These are phyloP conservation scores for Crematogaster levior DNA, from an alignment of 2,888 invertebrate species.

Conservation along the genomic window DNA sequence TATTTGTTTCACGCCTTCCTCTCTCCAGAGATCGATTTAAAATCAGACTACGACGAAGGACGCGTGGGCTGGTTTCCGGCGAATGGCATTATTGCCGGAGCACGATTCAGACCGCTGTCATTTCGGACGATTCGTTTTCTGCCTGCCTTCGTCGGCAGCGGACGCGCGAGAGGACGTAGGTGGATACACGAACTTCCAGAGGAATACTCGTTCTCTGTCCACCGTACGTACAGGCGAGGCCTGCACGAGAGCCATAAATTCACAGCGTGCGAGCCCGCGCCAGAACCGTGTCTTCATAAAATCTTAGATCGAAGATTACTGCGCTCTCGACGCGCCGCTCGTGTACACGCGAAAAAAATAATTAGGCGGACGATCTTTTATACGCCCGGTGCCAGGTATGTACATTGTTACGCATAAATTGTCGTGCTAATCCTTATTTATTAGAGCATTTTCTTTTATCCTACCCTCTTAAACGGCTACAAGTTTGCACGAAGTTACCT, in stretches of 20 bases:
- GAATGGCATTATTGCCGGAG: constrained; percentile 63
- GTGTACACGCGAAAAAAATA: constrained; percentile 68
- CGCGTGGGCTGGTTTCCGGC: constrained; percentile 64
- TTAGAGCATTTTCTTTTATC: constrained; percentile 6
- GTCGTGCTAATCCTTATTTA: constrained; percentile 35
- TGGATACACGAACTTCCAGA: constrained; percentile 75
- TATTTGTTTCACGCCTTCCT: constrained; percentile 5
- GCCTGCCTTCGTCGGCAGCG: constrained; percentile 54
- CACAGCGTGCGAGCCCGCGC: constrained; percentile 76
- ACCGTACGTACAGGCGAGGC: constrained; percentile 61
- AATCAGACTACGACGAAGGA: constrained; percentile 25
- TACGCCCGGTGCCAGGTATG: neutral
- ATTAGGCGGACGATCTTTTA: constrained; percentile 52
- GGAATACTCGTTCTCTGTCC: constrained; percentile 52
- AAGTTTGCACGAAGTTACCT: neutral
- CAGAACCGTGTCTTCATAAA: constrained; percentile 73
- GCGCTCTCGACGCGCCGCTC: constrained; percentile 51
- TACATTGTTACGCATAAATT: constrained; percentile 14
- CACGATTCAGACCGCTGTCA: constrained; percentile 65
- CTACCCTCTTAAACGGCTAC: neutral
- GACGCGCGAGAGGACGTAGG: constrained; percentile 64
- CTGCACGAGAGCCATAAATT: constrained; percentile 77
- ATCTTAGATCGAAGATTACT: constrained; percentile 76
- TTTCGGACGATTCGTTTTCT: constrained; percentile 72
- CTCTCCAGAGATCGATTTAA: constrained; percentile 25